phyloP scores from a whole-genome alignment of 2,797 vertebrate genomes.

The Chromobotia macracanthus region DNA sequence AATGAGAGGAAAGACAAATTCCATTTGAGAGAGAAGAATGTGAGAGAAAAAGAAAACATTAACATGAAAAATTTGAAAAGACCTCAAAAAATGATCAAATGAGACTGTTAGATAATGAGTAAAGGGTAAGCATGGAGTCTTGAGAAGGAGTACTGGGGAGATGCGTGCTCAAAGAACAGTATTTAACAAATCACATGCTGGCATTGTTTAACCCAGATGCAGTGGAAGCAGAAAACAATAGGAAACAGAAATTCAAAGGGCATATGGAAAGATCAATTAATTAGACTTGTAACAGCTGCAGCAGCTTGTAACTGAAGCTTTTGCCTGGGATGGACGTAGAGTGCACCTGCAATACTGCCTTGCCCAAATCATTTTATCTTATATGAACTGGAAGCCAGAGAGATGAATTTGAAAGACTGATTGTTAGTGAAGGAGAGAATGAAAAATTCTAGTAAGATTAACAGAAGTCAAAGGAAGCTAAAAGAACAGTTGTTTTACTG shows the following conservation, averaged over 20 bases:
- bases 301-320: background rate
- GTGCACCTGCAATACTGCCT: slow-evolving; percentile 3
- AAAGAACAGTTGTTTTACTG: background rate
- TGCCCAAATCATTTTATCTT: slow-evolving; percentile 20
- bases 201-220: background rate
- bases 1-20: slow-evolving; percentile 34
- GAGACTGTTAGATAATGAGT: background rate
- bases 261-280: slow-evolving; percentile 27
- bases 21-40: background rate
- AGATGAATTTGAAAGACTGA: slow-evolving; percentile 13
- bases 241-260: background rate
- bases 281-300: slow-evolving; percentile 22
- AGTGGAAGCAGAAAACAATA: slow-evolving; percentile 15
- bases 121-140: slow-evolving; percentile 1
- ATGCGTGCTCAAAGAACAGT: background rate
- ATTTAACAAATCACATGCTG: slow-evolving; percentile 11
- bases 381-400: slow-evolving; percentile 14
- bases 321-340: background rate
- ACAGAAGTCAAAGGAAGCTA: background rate
- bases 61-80: background rate
- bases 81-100: background rate
- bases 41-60: slow-evolving; percentile 19
- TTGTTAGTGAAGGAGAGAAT: slow-evolving; percentile 8
- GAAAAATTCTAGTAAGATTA: background rate
- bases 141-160: slow-evolving; percentile 12